Evolutionary conservation across 2,113 vertebrate genomes (phyloP), one percentile per base, ranked within the genome.

Genomic region (Otis tarda): DNA sequence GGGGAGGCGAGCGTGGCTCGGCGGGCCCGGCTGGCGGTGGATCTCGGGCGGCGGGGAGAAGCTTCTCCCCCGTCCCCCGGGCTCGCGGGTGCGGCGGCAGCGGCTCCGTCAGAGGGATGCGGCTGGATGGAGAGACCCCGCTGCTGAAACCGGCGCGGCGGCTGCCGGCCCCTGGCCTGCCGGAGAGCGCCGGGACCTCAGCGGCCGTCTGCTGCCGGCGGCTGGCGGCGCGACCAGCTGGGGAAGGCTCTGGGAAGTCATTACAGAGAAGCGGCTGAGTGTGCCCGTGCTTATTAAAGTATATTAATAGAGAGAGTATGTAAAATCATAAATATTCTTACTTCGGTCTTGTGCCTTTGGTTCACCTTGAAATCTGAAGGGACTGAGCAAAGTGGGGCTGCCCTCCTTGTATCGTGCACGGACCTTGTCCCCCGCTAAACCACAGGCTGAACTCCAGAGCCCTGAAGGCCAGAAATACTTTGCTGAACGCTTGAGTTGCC

Each of bases 241-340:
- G 7, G 21, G 80, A 43, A 65, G 11, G 31, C 47, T 22, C 52
- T 7, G 49, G 14, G 49, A 24, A 25, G 23, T 6, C 31, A 2
- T 14, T 25, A 11, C 33, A 16, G n/a, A 74, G 37, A 35, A 75
- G 33, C 9, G 8, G 5, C 28, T 35, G 35, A n/a, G 39, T 3
- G 41, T 27, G 41, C 41, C 33, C 2, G 0, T 25, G 2, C 3
- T 49, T 25, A 15, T 1, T 10, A 5, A 55, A 68, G 25, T 18
- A 1, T 0, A 3, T n/a, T 24, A n/a, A 30, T 7, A 9, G 55
- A 5, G 3, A 10, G 55, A 5, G 3, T 12, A 2, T 23, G 13
- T 20, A 20, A 68, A 68, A 14, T 30, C 13, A 2, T 10, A 30
- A 39, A 13, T 24, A 10, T 21, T 14, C 8, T 56, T 33, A 7